phyloP scores from a whole-genome alignment of 2,797 vertebrate species.

The Micrastur ruficollis region DNA sequence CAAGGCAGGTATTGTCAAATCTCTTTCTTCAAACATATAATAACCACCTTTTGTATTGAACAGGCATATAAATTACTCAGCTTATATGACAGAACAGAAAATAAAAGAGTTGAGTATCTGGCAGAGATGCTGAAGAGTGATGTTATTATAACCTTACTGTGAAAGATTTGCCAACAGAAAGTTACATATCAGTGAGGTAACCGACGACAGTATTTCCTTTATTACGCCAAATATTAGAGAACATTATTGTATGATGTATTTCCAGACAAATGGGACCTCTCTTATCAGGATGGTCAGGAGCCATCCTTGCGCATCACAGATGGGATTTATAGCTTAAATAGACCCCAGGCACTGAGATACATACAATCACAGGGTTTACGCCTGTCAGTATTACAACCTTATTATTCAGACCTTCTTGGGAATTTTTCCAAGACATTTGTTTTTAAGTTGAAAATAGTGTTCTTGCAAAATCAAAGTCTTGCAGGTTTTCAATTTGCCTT shows the following conservation, averaged over 20 bases:
- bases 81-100: slow-evolving; percentile 64
- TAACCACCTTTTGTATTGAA: slow-evolving; percentile 55
- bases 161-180: slow-evolving; percentile 45
- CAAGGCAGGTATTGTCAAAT: slow-evolving; percentile 60
- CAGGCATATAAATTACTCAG: slow-evolving; percentile 50
- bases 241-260: background rate
- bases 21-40: slow-evolving; percentile 59
- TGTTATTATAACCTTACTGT: slow-evolving; percentile 48
- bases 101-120: slow-evolving; percentile 46
- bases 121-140: slow-evolving; percentile 40
- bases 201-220: background rate
- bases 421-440: background rate
- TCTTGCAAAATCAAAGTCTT: background rate
- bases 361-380: background rate
- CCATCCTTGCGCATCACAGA: background rate
- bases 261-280: background rate
- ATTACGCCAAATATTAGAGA: background rate
- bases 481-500: background rate
- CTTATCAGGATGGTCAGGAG: background rate
- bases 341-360: background rate
- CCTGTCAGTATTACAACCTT: background rate
- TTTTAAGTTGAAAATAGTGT: background rate
- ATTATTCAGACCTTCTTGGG: background rate
- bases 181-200: slow-evolving; percentile 13
- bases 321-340: background rate